phyloP scores from a whole-genome alignment of 2,797 vertebrate genomes.

The Prionace glauca region DNA sequence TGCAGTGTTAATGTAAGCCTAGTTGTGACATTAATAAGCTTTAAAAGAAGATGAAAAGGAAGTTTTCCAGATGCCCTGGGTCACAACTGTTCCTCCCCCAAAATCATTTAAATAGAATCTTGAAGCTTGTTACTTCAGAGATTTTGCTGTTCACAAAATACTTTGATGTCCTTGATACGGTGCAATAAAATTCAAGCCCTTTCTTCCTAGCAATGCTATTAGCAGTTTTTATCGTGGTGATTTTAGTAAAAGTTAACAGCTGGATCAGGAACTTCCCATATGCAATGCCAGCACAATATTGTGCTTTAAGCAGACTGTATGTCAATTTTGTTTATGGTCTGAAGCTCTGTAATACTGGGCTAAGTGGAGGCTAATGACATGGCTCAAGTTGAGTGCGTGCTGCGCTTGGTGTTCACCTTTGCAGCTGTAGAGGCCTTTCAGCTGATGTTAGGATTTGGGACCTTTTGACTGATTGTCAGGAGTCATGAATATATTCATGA shows the following conservation, averaged over 20 bases:
- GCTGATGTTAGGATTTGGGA: background rate
- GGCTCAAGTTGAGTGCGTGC: background rate
- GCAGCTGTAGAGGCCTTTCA: background rate
- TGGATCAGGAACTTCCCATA: background rate
- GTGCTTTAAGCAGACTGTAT: background rate
- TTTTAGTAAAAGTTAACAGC: background rate
- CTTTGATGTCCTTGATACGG: background rate
- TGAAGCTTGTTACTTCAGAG: background rate
- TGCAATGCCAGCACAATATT: background rate
- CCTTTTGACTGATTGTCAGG: background rate
- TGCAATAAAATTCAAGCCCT: slow-evolving; percentile 44
- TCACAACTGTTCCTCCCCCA: background rate
- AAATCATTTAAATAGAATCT: background rate
- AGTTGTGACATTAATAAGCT: too few species aligned
- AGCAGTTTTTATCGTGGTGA: background rate
- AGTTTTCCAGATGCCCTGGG: background rate
- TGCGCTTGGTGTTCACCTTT: background rate
- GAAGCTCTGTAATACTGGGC: background rate
- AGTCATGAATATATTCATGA: background rate
- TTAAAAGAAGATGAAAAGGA: background rate
- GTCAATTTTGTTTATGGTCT: background rate
- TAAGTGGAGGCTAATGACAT: background rate
- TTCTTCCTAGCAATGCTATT: slow-evolving; percentile 41
- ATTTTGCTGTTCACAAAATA: background rate
- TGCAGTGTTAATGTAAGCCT: too few species aligned